Evolutionary conservation across 2,113 vertebrate genomes (phyloP).

Genomic region (Odocoileus virginianus): DNA sequence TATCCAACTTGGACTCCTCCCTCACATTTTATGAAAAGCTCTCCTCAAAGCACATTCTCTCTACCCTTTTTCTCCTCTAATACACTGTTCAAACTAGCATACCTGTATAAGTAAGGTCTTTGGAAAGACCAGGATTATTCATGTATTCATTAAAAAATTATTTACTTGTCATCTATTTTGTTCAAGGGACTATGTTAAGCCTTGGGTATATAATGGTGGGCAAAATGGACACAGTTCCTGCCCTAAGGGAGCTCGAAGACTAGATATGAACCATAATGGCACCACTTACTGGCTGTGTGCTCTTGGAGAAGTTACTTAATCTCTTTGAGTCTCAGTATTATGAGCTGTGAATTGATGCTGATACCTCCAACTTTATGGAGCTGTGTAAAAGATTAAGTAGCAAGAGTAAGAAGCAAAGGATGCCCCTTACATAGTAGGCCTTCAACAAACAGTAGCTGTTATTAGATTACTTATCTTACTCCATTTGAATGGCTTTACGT

Average conservation of each 20-base stretch:
- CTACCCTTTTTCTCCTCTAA: neutral
- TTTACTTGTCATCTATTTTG: neutral
- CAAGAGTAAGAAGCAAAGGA: neutral
- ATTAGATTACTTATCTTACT: neutral
- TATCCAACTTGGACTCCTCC: neutral
- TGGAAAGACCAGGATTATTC: neutral
- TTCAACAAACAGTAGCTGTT: neutral
- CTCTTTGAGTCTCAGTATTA: neutral
- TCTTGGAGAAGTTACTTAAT: neutral
- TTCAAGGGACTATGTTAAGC: neutral
- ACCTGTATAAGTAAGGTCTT: neutral
- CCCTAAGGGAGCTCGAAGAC: neutral
- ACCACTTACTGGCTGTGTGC: neutral
- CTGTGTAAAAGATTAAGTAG: neutral
- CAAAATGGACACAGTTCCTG: neutral
- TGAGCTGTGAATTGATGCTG: neutral
- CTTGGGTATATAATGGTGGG: neutral
- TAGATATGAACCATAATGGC: neutral
- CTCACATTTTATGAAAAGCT: neutral
- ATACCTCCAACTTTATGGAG: neutral
- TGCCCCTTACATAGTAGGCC: neutral
- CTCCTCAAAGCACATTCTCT: neutral
- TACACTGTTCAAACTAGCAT: neutral
- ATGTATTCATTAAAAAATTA: neutral
- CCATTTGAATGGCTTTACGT: neutral